Evolutionary conservation across 2,888 invertebrate genomes (phyloP), one percentile per base, ranked within the genome.

Genomic region (Mimachlamys varia): DNA sequence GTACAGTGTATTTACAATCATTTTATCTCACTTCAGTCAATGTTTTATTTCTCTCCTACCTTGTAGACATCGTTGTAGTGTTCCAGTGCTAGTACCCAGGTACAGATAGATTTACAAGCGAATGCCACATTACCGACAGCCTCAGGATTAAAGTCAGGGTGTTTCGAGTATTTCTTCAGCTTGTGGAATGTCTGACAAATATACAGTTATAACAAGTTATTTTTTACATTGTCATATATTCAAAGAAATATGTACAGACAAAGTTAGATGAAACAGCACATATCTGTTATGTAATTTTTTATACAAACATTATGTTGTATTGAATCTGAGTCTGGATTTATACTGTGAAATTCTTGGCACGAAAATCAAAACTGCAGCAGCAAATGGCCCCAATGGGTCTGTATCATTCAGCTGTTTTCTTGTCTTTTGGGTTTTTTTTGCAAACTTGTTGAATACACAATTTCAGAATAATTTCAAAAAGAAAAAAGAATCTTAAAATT

Each of bases 21-120:
- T 22, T 19, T 3, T 62, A n/a, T 62, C n/a, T n/a, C 2, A n/a
- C 62, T 62, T 0, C 62, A 2, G 62, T 53, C 19, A 53, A 53
- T 17, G 5, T 53, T 53, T 22, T 62, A 62, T 62, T n/a, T 62
- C 19, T 19, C 1, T n/a, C 89, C 90, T 91, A 96, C 96, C 96
- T 96, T 96, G 93, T 95, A 95, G 37, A 96, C 96, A 49, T 96
- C 95, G 92, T 96, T 96, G 92, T 96, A 96, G 92, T 96, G 96
- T 92, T 96, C 96, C 88, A 96, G 92, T 7, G 96, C 96, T 62
- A 96, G 93, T 3, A 97, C 96, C 97, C 97, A 97, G 91, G 95
- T 94, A 93, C 97, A 97, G 92, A 97, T 96, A 27, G 96, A 97
- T 89, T 95, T 94, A 92, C 97, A 97, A 7, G 96, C 96, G 38